These are phyloP conservation scores for Siniperca obscura DNA, from an alignment of 2,797 vertebrate genomes.

Conservation along the genomic window DNA sequence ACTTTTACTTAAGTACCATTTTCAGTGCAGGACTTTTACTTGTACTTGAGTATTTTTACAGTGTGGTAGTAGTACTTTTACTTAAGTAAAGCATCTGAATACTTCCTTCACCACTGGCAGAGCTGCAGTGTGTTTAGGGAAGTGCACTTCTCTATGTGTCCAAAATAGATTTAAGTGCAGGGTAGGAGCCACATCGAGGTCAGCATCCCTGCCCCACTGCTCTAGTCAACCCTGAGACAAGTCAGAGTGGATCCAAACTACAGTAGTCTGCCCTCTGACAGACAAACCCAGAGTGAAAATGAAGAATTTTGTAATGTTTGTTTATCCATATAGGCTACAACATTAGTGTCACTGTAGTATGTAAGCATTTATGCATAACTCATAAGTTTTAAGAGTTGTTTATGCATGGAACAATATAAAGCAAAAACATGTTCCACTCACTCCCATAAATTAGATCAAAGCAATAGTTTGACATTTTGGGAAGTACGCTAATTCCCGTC, in stretches of 20 bases:
- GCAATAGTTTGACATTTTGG: background rate
- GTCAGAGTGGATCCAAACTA: slow-evolving; percentile 43
- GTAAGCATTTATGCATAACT: background rate
- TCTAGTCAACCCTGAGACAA: slow-evolving; percentile 65
- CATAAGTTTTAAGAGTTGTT: background rate
- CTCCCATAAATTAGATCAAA: background rate
- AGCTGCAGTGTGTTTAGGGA: slow-evolving; percentile 59
- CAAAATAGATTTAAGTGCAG: slow-evolving; percentile 89
- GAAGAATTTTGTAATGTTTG: background rate
- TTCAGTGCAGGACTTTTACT: too few relatives aligned
- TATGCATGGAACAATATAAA: background rate
- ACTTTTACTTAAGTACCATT: too few relatives aligned
- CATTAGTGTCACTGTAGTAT: background rate
- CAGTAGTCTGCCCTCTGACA: slow-evolving; percentile 37
- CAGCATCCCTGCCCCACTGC: slow-evolving; percentile 68
- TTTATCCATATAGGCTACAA: background rate
- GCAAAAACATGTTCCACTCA: background rate
- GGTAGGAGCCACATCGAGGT: slow-evolving; percentile 80
- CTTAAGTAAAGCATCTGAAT: too few relatives aligned
- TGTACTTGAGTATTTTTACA: too few relatives aligned
- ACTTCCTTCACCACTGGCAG: slow-evolving; percentile 8
- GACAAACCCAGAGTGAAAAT: background rate
- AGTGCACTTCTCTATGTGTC: slow-evolving; percentile 59
- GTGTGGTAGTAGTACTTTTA: too few relatives aligned
- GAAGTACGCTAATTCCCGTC: background rate